Evolutionary conservation across 2,113 vertebrate species (phyloP), one percentile per base, ranked within the genome.

Genomic region (Cochlearius cochlearius): DNA sequence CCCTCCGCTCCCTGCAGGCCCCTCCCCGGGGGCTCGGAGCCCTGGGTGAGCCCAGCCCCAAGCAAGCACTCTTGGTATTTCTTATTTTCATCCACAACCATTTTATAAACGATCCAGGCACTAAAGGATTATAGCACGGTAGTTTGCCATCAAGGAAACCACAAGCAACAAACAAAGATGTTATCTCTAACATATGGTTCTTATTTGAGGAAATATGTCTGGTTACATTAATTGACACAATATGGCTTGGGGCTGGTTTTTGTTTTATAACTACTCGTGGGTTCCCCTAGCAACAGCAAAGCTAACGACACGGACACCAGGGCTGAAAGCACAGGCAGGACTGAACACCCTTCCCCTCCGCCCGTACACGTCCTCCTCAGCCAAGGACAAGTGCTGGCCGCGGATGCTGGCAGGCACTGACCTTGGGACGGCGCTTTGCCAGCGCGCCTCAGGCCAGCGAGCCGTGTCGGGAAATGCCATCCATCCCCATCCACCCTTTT

Each of bases 61-160:
- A 4, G 19, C 10, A 27, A 19, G 22, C 53, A 9, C 60, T 45
- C 49, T 6, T 10, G 2, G 13, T 32, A 30, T 39, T 88, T 21
- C 26, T 4, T 59, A 23, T 63, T 75, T 43, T 30, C 63, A 45
- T 39, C 86, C 60, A 7, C 75, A 18, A 29, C 2, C 11, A 25
- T 41, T 59, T 50, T 23, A 12, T 20, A 68, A 49, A 38, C 13
- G 15, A 41, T 47, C 23, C 4, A 27, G 92, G 49, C 43, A 0
- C 39, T 43, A 9, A 36, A 16, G 69, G 39, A 26, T 26, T 32
- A 29, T 4, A 75, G 91, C 90, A 66, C 64, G 7, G 84, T 43
- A 60, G 84, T 39, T 75, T 88, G 92, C 87, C 84, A 86, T 90
- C 85, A 50, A 67, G 94, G 95, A 96, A 96, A 89, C 94, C 21